Conservation (phyloP, 2,113 vertebrate genomes). For the Beaufortia kweichowensis region DNA sequence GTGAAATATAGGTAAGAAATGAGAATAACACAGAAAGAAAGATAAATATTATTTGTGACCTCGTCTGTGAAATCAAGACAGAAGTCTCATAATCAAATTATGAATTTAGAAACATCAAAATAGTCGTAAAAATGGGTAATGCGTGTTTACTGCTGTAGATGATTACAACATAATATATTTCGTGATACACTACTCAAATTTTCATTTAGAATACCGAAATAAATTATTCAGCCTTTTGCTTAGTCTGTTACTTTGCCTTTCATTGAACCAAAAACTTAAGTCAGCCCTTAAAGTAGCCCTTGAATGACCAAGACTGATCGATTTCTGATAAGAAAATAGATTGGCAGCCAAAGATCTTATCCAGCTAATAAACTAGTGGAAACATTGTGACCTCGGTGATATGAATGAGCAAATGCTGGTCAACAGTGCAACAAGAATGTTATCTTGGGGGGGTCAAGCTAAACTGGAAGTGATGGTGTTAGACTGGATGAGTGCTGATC, state of each 20-base stretch:
- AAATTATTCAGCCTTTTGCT: too few species aligned
- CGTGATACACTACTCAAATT: too few species aligned
- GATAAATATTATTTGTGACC: neutral
- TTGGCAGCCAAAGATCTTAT: neutral
- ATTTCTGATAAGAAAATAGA: slow-evolving; percentile 21
- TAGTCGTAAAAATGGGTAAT: too few species aligned
- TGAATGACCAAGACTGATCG: neutral
- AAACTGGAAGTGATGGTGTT: neutral
- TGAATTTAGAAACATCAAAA: too few species aligned
- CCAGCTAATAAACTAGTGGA: neutral
- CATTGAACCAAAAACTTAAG: neutral
- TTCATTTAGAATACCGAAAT: too few species aligned
- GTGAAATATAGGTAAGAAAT: slow-evolving; percentile 40
- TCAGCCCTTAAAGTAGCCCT: slow-evolving; percentile 23
- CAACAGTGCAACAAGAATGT: too few species aligned
- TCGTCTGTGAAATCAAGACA: too few species aligned
- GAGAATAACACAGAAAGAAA: slow-evolving; percentile 44
- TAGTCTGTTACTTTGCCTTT: slow-evolving; percentile 40
- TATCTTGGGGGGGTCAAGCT: too few species aligned
- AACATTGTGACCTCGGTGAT: neutral
- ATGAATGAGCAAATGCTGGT: neutral
- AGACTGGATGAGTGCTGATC: neutral
- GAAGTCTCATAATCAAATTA: too few species aligned
- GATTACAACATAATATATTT: too few species aligned
- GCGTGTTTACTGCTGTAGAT: too few species aligned